These are phyloP conservation scores for Peromyscus melanophrys DNA, from an alignment of 2,797 vertebrate species.

Conservation along the genomic window DNA sequence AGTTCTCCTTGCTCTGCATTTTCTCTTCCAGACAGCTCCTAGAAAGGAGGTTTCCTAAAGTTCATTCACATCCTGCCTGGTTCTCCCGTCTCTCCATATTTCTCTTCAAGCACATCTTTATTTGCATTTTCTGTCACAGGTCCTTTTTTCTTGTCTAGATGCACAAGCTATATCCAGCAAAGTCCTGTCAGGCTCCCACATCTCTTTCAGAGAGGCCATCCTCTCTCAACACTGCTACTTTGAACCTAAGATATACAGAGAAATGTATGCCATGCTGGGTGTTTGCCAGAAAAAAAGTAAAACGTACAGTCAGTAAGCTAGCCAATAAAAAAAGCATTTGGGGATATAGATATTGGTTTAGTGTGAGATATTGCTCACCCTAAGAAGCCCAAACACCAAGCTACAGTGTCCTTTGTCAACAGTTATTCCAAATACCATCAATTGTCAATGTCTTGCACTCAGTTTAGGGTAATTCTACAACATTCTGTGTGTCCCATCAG, in stretches of 20 bases:
- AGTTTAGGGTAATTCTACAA: background rate
- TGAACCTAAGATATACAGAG: background rate
- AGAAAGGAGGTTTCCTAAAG: slow-evolving; percentile 5
- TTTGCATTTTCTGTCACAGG: background rate
- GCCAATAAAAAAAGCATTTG: background rate
- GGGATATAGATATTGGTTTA: background rate
- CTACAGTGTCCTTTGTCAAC: background rate
- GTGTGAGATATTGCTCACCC: background rate
- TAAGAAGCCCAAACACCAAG: background rate
- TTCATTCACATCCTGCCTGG: background rate
- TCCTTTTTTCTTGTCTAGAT: background rate
- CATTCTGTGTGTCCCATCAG: background rate
- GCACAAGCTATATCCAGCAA: background rate
- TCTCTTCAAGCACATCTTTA: background rate
- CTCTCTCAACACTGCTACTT: background rate
- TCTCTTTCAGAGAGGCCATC: background rate
- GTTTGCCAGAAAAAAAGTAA: slow-evolving; percentile 23
- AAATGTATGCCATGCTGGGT: background rate
- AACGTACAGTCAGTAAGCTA: background rate
- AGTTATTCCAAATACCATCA: slow-evolving; percentile 13
- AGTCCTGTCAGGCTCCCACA: background rate
- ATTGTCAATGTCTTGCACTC: background rate
- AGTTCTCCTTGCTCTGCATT: slow-evolving; percentile 46
- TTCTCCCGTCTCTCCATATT: background rate
- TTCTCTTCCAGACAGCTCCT: slow-evolving; percentile 29